Evolutionary conservation across 2,888 invertebrate genomes (phyloP).

Genomic region (Asteroscopus sphinx): DNA sequence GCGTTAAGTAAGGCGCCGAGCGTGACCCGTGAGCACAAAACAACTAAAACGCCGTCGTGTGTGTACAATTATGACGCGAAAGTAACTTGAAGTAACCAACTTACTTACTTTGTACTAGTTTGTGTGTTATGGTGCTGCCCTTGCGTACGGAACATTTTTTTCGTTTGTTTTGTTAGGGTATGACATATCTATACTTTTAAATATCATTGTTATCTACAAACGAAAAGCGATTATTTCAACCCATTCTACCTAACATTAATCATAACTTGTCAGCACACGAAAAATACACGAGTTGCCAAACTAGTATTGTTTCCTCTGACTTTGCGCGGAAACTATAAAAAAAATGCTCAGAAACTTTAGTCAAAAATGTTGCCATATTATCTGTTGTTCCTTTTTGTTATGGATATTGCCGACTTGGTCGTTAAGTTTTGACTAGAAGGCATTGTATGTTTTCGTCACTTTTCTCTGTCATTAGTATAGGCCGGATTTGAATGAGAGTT

Average conservation of each 20-base stretch:
- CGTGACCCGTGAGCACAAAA: no score
- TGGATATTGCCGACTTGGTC: conserved; percentile 24
- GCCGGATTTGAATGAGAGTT: neutral
- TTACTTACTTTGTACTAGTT: no score
- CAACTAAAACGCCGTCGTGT: no score
- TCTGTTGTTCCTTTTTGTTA: conserved; percentile 18
- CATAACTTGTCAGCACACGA: conserved; percentile 5
- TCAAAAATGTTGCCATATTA: conserved; percentile 8
- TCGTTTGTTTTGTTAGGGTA: no score
- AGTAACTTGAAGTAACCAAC: no score
- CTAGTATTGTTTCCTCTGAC: conserved; percentile 10
- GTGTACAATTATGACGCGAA: no score
- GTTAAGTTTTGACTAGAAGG: conserved; percentile 22
- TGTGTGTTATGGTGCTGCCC: no score
- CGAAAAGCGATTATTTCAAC: neutral
- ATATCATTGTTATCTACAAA: no score
- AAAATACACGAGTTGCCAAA: conserved; percentile 29
- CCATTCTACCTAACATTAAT: conserved; percentile 6
- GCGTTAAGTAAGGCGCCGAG: no score
- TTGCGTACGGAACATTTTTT: no score
- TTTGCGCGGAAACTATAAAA: conserved; percentile 21
- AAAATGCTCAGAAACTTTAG: conserved; percentile 26
- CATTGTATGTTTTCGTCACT: neutral
- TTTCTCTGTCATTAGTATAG: neutral
- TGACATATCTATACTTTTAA: no score